Base-by-base conservation (phyloP, 2,888 invertebrate species). In the Brachyptera risi region DNA sequence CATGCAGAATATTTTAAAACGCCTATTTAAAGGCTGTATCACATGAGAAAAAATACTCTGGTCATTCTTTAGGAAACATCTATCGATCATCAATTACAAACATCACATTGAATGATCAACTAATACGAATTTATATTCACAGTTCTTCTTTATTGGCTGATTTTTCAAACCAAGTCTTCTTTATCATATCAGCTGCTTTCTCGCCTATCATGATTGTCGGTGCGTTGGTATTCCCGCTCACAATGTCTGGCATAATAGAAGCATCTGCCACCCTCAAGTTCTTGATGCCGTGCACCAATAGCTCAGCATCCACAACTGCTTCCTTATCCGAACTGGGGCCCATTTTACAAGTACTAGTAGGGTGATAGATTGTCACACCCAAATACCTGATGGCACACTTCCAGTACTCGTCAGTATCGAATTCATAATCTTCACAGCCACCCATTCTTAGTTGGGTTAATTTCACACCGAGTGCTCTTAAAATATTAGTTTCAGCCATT, bases 121-220 rank as follows among this genome's bases (percentile, higher is more conserved):
- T n/a, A n/a, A n/a, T n/a, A n/a, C n/a, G n/a, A n/a, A n/a, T n/a
- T n/a, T n/a, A n/a, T n/a, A n/a, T n/a, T n/a, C n/a, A n/a, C n/a
- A n/a, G n/a, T n/a, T n/a, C n/a, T n/a, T n/a, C n/a, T n/a, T n/a
- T n/a, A n/a, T n/a, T n/a, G n/a, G n/a, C n/a, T n/a, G n/a, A n/a
- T n/a, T 38, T 15, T 19, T 44, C 54, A 17, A 69, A 58, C 82
- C 83, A 84, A 58, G 79, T 76, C 60, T 78, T 72, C 64, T 83
- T 84, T 27, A 87, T 81, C 73, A 85, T 75, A 66, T 84, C 83
- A 0, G 85, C 79, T 1, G 81, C 83, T 69, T 83, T 85, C 68
- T 86, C 85, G 0, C 79, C 85, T 59, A 85, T 83, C 85, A 85
- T 85, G 49, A 84, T 80, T 3, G 76, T 73, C 0, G 85, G 79